A percentile compares a stretch with the other conserved stretches of the same genome.
These are phyloP conservation scores for Eustalomyia histrio DNA, from an alignment of 2,888 invertebrate species.

Conservation along the genomic window DNA sequence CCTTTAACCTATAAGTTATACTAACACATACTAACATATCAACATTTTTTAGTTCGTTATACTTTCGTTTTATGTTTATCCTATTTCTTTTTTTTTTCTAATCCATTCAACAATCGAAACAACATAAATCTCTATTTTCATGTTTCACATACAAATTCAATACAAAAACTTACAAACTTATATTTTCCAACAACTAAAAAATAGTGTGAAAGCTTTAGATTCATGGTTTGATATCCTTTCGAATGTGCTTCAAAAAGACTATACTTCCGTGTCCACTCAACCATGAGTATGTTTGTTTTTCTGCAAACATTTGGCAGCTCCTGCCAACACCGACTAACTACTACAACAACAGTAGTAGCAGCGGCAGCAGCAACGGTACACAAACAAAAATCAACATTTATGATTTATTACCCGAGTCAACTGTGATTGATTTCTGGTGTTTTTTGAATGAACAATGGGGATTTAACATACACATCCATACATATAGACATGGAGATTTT, in stretches of 20 bases:
- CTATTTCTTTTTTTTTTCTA: constrained; percentile 35
- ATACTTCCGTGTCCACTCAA: constrained; percentile 60
- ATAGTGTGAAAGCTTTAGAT: constrained; percentile 10
- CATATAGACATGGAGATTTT: constrained; percentile 23
- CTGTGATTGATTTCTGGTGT: constrained; percentile 64
- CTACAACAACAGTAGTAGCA: constrained; percentile 24
- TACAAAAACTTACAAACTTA: background rate
- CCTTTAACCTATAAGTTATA: constrained; percentile 5
- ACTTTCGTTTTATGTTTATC: background rate
- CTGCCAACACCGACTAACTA: constrained; percentile 65
- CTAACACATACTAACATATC: background rate
- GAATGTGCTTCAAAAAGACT: constrained; percentile 47
- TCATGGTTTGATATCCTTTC: constrained; percentile 51
- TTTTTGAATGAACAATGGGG: constrained; percentile 37
- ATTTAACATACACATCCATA: constrained; percentile 16
- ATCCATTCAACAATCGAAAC: constrained; percentile 57
- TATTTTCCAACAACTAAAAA: background rate
- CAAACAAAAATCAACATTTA: constrained; percentile 57
- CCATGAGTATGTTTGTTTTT: constrained; percentile 69
- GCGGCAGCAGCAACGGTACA: constrained; percentile 6
- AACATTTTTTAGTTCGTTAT: background rate
- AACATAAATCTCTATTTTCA: constrained; percentile 60
- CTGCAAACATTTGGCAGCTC: constrained; percentile 58
- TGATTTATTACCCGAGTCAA: constrained; percentile 64
- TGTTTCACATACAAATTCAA: constrained; percentile 34